Conservation (phyloP, 2,797 vertebrate genomes). For the Prunella strophiata region DNA sequence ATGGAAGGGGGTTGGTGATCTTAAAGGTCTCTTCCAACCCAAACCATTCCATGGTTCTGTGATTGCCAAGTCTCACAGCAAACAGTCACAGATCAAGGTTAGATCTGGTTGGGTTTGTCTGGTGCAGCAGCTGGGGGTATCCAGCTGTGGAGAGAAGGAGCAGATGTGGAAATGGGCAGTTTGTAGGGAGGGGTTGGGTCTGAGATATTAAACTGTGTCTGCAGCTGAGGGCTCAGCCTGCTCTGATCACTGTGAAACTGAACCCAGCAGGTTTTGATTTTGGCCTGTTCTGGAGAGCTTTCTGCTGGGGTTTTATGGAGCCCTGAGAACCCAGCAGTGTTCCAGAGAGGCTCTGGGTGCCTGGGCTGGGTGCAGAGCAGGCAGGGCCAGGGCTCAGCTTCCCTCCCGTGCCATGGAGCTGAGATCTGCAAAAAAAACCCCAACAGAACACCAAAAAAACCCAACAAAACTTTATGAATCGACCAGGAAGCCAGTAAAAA, state of each 20-base stretch:
- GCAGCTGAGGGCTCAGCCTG: not conserved
- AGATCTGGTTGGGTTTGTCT: not conserved
- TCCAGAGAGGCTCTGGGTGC: rapidly evolving
- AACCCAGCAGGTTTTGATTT: not conserved
- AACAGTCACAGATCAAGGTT: not conserved
- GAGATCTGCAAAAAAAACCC: not conserved
- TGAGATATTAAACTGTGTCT: not conserved
- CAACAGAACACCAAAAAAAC: not conserved
- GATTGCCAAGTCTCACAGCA: not conserved
- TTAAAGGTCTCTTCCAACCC: not conserved
- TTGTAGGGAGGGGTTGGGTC: no score
- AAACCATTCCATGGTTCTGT: not conserved
- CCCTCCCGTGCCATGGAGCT: not conserved
- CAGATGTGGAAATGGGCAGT: not conserved
- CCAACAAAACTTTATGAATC: conserved; percentile 64
- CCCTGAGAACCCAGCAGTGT: rapidly evolving
- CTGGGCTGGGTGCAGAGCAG: not conserved
- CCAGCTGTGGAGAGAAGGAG: not conserved
- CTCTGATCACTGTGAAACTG: not conserved
- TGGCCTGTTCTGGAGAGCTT: not conserved
- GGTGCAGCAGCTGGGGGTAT: not conserved
- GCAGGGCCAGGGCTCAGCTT: not conserved
- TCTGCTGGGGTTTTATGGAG: not conserved
- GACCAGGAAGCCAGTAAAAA: conserved; percentile 66
- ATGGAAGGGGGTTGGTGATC: not conserved